Conservation (phyloP, 2,888 invertebrate species). For the Drosophila atroscutellata region DNA sequence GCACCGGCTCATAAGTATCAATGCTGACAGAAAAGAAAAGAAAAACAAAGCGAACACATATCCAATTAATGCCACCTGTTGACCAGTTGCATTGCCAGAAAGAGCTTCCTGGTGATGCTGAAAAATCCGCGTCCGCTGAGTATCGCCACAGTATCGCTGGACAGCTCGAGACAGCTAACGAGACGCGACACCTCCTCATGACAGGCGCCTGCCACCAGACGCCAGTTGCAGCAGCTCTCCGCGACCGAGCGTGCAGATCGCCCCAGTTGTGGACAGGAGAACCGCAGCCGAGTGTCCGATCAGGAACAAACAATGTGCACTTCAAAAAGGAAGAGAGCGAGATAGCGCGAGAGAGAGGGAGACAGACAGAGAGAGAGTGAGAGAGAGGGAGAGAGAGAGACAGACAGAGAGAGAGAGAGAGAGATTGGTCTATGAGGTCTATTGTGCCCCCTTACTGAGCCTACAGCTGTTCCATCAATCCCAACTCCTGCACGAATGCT, state of each 20-base stretch:
- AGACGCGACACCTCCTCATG: constrained; percentile 84
- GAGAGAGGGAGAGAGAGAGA: too few relatives aligned
- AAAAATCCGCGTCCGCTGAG: constrained; percentile 83
- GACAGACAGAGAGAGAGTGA: too few relatives aligned
- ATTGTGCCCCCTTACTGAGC: too few relatives aligned
- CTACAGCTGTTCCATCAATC: too few relatives aligned
- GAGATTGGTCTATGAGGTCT: too few relatives aligned
- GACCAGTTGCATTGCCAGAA: constrained; percentile 72
- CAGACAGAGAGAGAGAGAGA: too few relatives aligned
- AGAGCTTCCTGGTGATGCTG: constrained; percentile 82
- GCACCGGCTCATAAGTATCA: constrained; percentile 87
- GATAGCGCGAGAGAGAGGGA: neutral
- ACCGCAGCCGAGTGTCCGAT: constrained; percentile 86
- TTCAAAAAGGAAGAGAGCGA: neutral
- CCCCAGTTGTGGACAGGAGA: constrained; percentile 86
- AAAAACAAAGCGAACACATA: constrained; percentile 2
- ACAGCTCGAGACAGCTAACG: constrained; percentile 69
- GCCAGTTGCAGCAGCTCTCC: constrained; percentile 82
- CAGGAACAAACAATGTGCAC: constrained; percentile 83
- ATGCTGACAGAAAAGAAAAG: constrained; percentile 84
- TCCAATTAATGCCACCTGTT: constrained; percentile 16
- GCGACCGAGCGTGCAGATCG: constrained; percentile 86
- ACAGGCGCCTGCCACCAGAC: constrained; percentile 84
- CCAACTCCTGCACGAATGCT: too few relatives aligned
- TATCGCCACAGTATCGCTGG: constrained; percentile 78